Evolutionary conservation across 2,888 invertebrate genomes (phyloP).

Genomic region (Amphipyra tragopoginis): DNA sequence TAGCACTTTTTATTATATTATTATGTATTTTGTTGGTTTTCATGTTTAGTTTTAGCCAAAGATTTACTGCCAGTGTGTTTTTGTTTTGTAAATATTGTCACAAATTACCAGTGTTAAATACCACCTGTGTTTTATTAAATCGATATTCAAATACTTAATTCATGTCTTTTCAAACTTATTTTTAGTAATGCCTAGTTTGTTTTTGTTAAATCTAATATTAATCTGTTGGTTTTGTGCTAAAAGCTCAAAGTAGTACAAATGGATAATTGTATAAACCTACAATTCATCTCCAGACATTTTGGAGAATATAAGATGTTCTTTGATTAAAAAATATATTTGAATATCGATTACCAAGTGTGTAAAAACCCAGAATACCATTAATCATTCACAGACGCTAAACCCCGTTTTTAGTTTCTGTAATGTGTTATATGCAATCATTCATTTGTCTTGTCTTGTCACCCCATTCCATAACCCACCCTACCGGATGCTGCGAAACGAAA

Average conservation of each 20-base stretch:
- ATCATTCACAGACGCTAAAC: constrained; percentile 85
- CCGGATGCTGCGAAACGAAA: constrained; percentile 77
- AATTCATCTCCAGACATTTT: too few species aligned
- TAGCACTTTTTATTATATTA: constrained; percentile 49
- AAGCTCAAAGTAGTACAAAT: too few species aligned
- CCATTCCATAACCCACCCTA: constrained; percentile 88
- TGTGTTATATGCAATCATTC: constrained; percentile 86
- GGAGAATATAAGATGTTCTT: not conserved
- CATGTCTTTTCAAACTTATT: not conserved
- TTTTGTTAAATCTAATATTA: not conserved
- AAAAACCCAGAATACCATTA: constrained; percentile 73
- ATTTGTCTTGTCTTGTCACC: constrained; percentile 89
- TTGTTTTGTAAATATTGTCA: constrained; percentile 70
- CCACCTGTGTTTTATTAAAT: constrained; percentile 66
- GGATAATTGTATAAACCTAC: too few species aligned
- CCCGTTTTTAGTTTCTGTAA: constrained; percentile 81
- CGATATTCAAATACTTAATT: constrained; percentile 66
- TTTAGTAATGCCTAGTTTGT: too few species aligned
- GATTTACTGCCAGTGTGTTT: constrained; percentile 57
- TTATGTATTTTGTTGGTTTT: constrained; percentile 52
- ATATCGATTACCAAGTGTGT: constrained; percentile 79
- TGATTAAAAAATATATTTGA: constrained; percentile 56
- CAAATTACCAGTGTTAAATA: constrained; percentile 78
- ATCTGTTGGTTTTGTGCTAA: not conserved
- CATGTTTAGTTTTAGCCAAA: constrained; percentile 52